Evolutionary conservation across 2,888 invertebrate genomes (phyloP).

Genomic region (Harpagoxenus sublaevis): DNA sequence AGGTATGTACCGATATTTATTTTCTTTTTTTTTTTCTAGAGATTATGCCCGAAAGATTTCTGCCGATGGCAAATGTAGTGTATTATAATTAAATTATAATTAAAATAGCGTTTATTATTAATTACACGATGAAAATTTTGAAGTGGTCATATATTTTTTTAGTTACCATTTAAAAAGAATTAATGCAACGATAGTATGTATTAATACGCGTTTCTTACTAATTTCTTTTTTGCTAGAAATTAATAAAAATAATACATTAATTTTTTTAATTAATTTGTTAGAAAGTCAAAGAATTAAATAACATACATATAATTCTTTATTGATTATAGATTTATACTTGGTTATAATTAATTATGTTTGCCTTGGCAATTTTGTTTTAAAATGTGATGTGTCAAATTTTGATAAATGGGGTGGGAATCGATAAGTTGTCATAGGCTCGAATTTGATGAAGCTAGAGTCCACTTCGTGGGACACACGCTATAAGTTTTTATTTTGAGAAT

Average conservation of each 20-base stretch:
- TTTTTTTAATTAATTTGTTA: too few relatives aligned
- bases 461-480: neutral
- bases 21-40: neutral
- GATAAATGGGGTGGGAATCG: too few relatives aligned
- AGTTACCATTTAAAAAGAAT: neutral
- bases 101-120: neutral
- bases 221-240: too few relatives aligned
- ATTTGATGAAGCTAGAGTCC: too few relatives aligned
- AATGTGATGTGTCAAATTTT: neutral
- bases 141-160: neutral
- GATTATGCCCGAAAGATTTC: neutral
- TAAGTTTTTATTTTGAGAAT: neutral
- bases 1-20: conserved; percentile 89
- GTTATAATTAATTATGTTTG: conserved; percentile 12
- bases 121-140: neutral
- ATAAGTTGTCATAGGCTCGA: too few relatives aligned
- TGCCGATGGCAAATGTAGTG: neutral
- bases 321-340: conserved; percentile 2
- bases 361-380: neutral
- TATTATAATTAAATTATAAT: neutral
- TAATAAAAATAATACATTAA: too few relatives aligned
- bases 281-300: too few relatives aligned
- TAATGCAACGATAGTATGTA: neutral
- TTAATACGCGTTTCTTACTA: neutral
- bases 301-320: neutral